A percentile compares a stretch with the other conserved stretches of the same genome.
Conservation (phyloP, 2,888 invertebrate species). For the Epistrophe eligans region DNA sequence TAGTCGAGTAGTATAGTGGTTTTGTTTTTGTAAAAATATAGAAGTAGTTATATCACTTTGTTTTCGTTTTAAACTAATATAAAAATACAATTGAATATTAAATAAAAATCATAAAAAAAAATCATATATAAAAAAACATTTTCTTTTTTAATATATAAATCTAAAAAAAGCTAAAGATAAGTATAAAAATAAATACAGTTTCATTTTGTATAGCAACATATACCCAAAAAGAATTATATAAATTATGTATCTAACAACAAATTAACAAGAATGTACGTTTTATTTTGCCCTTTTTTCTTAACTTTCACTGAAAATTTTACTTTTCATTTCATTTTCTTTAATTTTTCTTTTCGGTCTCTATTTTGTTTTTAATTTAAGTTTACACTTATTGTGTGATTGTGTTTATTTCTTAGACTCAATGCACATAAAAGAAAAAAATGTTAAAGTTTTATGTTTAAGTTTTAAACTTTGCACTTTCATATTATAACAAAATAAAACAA, state of each 20-base stretch:
- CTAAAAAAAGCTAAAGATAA: conserved; percentile 65
- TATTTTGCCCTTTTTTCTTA: conserved; percentile 30
- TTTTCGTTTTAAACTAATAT: conserved; percentile 74
- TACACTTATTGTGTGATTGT: conserved; percentile 59
- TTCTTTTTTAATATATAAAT: conserved; percentile 61
- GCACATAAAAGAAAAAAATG: conserved; percentile 50
- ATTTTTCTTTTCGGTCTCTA: conserved; percentile 70
- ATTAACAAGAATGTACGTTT: conserved; percentile 72
- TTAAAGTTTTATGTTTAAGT: conserved; percentile 57
- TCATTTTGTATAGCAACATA: conserved; percentile 63
- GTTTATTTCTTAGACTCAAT: conserved; percentile 56
- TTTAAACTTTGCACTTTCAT: conserved; percentile 59
- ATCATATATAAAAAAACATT: conserved; percentile 45
- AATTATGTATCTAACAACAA: conserved; percentile 76
- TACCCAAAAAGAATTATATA: conserved; percentile 70
- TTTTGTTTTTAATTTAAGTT: conserved; percentile 70
- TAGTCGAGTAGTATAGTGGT: conserved; percentile 36
- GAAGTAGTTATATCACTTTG: conserved; percentile 75
- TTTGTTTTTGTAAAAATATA: conserved; percentile 56
- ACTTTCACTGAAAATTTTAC: conserved; percentile 64
- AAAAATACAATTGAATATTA: conserved; percentile 70
- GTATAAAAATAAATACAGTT: conserved; percentile 76
- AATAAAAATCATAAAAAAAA: conserved; percentile 55
- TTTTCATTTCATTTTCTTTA: conserved; percentile 72
- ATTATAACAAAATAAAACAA: conserved; percentile 32